Evolutionary conservation across 2,888 invertebrate genomes (phyloP).

Genomic region (Folsomia manolachei): DNA sequence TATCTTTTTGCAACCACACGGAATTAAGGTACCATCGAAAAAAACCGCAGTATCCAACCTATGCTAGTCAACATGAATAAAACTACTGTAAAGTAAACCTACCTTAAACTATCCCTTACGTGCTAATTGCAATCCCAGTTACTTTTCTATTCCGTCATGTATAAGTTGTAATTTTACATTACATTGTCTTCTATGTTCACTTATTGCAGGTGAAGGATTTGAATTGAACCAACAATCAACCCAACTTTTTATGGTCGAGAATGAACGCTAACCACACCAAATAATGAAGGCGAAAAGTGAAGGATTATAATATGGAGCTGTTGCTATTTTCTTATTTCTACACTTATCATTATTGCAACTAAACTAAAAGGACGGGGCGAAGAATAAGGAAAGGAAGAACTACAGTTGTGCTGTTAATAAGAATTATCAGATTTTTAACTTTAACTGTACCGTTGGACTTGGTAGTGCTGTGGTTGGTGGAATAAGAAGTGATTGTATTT

Average conservation of each 20-base stretch:
- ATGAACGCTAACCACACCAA: not conserved
- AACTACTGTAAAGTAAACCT: too few relatives aligned
- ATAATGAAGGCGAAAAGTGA: too few relatives aligned
- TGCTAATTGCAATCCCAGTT: slow-evolving; percentile 5
- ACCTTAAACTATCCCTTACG: not conserved
- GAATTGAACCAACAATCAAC: not conserved
- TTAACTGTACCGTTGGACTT: not conserved
- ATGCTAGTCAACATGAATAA: too few relatives aligned
- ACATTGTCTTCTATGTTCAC: too few relatives aligned
- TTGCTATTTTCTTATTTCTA: too few relatives aligned
- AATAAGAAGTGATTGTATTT: too few relatives aligned
- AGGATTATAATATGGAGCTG: too few relatives aligned
- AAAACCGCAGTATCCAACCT: too few relatives aligned
- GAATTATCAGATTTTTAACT: not conserved
- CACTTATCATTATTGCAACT: too few relatives aligned
- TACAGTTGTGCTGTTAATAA: not conserved
- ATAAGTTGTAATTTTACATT: not conserved
- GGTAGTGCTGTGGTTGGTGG: not conserved
- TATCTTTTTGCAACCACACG: not conserved
- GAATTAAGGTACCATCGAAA: too few relatives aligned
- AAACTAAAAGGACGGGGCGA: not conserved
- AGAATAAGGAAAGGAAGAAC: not conserved
- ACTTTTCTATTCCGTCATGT: not conserved
- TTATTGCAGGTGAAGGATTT: not conserved
- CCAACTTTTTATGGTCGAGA: not conserved